Conservation (phyloP, 2,797 vertebrate genomes). For the Ctenopoma kingsleyae region DNA sequence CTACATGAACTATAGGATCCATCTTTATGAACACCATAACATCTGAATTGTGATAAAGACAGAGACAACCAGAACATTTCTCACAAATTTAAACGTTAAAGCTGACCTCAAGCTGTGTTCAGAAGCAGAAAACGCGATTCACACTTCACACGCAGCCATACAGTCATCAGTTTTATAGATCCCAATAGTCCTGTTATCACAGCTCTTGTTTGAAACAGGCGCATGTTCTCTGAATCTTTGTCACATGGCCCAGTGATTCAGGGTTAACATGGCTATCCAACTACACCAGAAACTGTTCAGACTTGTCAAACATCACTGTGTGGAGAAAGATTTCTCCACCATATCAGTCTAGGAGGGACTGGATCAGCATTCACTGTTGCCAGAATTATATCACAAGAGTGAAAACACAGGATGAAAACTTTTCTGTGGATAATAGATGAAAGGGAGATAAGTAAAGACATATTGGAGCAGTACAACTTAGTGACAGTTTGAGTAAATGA, state of each 20-base stretch:
- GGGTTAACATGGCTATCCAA: conserved; percentile 28
- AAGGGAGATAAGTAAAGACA: conserved; percentile 38
- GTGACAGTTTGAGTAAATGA: conserved; percentile 35
- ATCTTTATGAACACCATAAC: conserved; percentile 33
- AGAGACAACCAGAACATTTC: conserved; percentile 43
- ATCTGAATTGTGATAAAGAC: conserved; percentile 46
- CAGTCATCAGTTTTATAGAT: conserved; percentile 72
- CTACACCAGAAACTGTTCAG: conserved; percentile 45
- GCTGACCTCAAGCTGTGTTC: conserved; percentile 50
- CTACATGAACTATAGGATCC: neutral
- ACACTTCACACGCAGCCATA: conserved; percentile 60
- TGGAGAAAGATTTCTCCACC: conserved; percentile 29
- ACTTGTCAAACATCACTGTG: conserved; percentile 35
- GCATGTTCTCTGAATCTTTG: conserved; percentile 46
- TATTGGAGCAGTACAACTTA: conserved; percentile 10
- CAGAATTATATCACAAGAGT: conserved; percentile 1
- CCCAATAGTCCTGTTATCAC: conserved; percentile 74
- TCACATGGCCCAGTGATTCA: conserved; percentile 47
- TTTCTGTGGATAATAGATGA: conserved; percentile 27
- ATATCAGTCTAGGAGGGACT: conserved; percentile 1
- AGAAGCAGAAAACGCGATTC: conserved; percentile 78
- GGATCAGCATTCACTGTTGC: conserved; percentile 17
- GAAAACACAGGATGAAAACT: conserved; percentile 26
- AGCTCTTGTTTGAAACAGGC: conserved; percentile 51
- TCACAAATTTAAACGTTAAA: conserved; percentile 50